Evolutionary conservation across 2,888 invertebrate genomes (phyloP).

Genomic region (Mellilla xanthometata): DNA sequence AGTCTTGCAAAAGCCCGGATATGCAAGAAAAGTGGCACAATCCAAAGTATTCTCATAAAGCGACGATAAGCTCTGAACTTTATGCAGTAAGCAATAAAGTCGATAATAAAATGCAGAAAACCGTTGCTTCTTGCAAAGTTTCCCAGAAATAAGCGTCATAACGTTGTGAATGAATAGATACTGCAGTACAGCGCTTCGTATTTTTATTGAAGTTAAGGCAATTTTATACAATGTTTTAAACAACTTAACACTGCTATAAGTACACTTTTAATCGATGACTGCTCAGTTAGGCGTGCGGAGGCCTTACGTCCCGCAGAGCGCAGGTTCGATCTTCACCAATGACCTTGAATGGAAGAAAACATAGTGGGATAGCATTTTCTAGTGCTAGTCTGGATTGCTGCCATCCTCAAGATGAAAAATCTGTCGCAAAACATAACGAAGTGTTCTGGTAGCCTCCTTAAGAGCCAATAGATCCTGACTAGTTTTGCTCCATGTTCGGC

Average conservation of each 20-base stretch:
- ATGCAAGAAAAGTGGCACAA: conserved; percentile 2
- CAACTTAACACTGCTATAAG: background rate
- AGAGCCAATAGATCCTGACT: too few species aligned
- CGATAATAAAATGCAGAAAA: conserved; percentile 6
- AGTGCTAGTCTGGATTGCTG: too few species aligned
- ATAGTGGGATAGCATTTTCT: too few species aligned
- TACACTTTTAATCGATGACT: too few species aligned
- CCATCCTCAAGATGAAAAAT: too few species aligned
- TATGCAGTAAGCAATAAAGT: conserved; percentile 8
- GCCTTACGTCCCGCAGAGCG: too few species aligned
- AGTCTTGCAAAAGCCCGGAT: conserved; percentile 8
- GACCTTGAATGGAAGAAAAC: too few species aligned
- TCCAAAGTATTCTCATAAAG: conserved; percentile 13
- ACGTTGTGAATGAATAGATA: conserved; percentile 11
- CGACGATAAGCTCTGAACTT: conserved; percentile 10
- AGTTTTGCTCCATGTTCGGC: too few species aligned
- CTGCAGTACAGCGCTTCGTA: background rate
- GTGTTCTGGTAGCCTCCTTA: too few species aligned
- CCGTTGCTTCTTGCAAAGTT: conserved; percentile 3
- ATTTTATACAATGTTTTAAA: background rate
- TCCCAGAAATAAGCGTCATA: conserved; percentile 4
- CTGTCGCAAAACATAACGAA: too few species aligned
- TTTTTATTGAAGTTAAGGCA: background rate
- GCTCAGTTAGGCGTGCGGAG: too few species aligned
- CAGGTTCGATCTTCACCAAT: too few species aligned